These are phyloP conservation scores for Peromyscus attwateri DNA, from an alignment of 2,797 vertebrate genomes.

Conservation along the genomic window DNA sequence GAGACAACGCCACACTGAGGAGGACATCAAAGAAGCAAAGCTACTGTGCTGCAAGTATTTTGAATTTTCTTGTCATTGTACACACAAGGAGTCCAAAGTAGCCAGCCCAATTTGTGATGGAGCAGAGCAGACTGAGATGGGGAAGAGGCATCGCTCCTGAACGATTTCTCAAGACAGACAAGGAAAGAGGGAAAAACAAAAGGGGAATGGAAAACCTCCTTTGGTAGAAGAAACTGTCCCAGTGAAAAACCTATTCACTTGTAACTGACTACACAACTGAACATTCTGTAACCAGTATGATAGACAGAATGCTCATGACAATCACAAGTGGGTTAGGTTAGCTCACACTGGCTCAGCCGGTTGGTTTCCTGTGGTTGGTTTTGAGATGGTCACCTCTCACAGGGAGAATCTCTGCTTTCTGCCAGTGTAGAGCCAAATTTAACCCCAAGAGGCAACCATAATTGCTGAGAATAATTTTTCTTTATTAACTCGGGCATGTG, in stretches of 20 bases:
- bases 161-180: slow-evolving; percentile 51
- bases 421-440: slow-evolving; percentile 25
- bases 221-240: slow-evolving; percentile 13
- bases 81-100: slow-evolving; percentile 4
- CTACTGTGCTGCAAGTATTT: slow-evolving; percentile 9
- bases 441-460: slow-evolving; percentile 46
- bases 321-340: neutral
- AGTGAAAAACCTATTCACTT: slow-evolving; percentile 29
- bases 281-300: slow-evolving; percentile 17
- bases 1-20: slow-evolving; percentile 5
- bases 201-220: neutral
- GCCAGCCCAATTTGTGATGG: neutral
- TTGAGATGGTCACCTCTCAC: slow-evolving; percentile 17
- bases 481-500: slow-evolving; percentile 59
- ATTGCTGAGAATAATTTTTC: slow-evolving; percentile 56
- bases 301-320: slow-evolving; percentile 18
- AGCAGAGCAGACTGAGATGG: neutral
- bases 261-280: slow-evolving; percentile 5
- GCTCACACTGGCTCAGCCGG: neutral
- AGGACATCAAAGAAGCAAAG: slow-evolving; percentile 34
- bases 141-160: slow-evolving; percentile 9
- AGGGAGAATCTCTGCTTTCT: slow-evolving; percentile 51
- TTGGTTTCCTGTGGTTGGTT: slow-evolving; percentile 10
- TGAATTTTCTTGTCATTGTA: slow-evolving; percentile 19
- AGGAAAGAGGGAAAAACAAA: neutral